Evolutionary conservation across 2,113 vertebrate species (phyloP).

Genomic region (Arenaria interpres): DNA sequence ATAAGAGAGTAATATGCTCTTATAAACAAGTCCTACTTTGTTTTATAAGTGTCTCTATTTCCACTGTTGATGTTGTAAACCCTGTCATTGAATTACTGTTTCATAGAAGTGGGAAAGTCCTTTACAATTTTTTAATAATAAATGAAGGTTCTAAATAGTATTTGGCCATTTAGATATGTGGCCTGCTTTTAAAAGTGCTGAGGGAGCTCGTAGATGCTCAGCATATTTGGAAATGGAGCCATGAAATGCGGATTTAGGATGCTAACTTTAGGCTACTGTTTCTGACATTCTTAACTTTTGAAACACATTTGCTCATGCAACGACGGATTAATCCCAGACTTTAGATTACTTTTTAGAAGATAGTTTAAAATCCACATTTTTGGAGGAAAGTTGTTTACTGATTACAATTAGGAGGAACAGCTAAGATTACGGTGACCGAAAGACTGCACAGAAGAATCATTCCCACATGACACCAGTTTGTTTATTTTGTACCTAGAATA

Average conservation of each 20-base stretch:
- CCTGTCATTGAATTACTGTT: not conserved
- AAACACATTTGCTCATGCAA: not conserved
- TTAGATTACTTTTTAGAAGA: not conserved
- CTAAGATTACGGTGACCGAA: not conserved
- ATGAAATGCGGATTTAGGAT: conserved; percentile 64
- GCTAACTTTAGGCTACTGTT: conserved; percentile 61
- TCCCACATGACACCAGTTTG: not conserved
- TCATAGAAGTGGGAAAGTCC: not conserved
- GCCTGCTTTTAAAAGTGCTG: not conserved
- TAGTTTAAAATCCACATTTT: not conserved
- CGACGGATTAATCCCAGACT: not conserved
- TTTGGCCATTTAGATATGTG: not conserved
- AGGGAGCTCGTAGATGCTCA: conserved; percentile 11
- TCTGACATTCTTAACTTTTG: conserved; percentile 47
- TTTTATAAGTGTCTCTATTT: not conserved
- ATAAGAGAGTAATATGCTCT: not conserved
- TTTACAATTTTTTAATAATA: not conserved
- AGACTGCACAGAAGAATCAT: not conserved
- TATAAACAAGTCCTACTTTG: not conserved
- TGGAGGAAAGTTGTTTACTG: not conserved
- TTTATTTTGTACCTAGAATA: conserved; percentile 29
- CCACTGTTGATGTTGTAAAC: not conserved
- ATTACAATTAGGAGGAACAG: not conserved
- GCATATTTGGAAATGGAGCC: conserved; percentile 54
- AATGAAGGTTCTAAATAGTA: not conserved